Conservation (phyloP, 2,113 vertebrate genomes). For the Nesoenas mayeri region DNA sequence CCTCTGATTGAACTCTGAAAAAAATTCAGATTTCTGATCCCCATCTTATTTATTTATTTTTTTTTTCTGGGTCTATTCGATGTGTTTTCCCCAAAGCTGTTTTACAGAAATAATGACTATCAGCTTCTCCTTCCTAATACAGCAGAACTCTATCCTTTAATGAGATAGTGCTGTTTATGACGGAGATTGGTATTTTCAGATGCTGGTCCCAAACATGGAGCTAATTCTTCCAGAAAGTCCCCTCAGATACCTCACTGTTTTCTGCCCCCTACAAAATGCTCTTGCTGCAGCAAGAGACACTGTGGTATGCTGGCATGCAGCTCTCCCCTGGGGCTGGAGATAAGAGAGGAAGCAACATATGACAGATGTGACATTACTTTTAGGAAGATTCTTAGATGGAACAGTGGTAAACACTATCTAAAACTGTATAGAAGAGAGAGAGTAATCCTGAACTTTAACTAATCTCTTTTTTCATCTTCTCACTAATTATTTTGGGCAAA, state of each 20-base stretch:
- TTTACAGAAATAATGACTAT: not conserved
- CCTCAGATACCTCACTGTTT: not conserved
- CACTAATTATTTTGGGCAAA: not conserved
- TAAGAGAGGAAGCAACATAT: not conserved
- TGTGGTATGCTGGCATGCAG: not conserved
- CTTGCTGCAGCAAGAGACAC: not conserved
- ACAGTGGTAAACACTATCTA: not conserved
- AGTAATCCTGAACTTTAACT: not conserved
- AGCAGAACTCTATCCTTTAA: not conserved
- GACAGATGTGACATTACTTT: not conserved
- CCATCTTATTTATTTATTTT: not conserved
- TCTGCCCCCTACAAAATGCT: not conserved
- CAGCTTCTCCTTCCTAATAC: not conserved
- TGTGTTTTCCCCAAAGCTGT: not conserved
- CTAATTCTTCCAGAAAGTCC: not conserved
- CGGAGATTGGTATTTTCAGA: not conserved
- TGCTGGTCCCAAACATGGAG: not conserved
- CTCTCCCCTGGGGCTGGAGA: not conserved
- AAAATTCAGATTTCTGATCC: not conserved
- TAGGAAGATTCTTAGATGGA: not conserved
- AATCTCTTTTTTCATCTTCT: not conserved
- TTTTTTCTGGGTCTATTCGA: not conserved
- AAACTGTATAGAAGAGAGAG: not conserved
- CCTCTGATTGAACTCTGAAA: not conserved
- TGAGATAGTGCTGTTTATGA: rapidly evolving